Base-by-base conservation (phyloP, 2,113 vertebrate species). In the Girardinichthys multiradiatus region DNA sequence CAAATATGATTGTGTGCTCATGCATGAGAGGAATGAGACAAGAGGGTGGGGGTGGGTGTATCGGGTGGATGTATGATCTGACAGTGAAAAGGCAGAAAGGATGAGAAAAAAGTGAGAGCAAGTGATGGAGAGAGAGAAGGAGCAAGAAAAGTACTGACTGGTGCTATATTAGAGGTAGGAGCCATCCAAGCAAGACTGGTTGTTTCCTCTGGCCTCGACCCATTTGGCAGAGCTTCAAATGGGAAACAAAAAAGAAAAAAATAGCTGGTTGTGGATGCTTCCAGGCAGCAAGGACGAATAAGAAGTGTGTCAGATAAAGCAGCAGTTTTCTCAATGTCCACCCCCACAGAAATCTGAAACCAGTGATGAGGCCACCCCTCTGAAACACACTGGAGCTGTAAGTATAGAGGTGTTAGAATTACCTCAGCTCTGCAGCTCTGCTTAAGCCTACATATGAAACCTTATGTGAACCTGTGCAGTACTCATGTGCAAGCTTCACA, bases 271-370 rank as follows among this genome's bases (percentile, higher is more conserved):
- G 70, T 81, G 81, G 76, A 69, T 69, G 42, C 45, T 84, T 85
- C 70, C 76, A 19, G 68, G 82, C 71, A 81, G 74, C 2, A 29
- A 29, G 2, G 74, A 57, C 79, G 76, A 72, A 83, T 81, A 83
- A 80, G 74, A 81, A 72, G 73, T 76, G 83, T 83, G 82, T 91
- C 89, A 88, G 82, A 81, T 89, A 72, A 91, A 87, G 76, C 76
- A 68, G 79, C 74, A 65, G 48, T 76, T 88, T 85, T 77, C 76
- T 84, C 64, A 81, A 30, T 59, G 83, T 87, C 76, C 71, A 24
- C 81, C 82, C 70, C 69, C 82, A 57, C 86, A 42, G 77, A 81
- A 91, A 88, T 77, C 78, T 86, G 89, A 90, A 85, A 87, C 90
- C 85, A 54, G 66, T 29, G 75, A 82, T 28, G 27, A 76, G 58